Base-by-base conservation (phyloP, 2,797 vertebrate species). In the Thaleichthys pacificus region DNA sequence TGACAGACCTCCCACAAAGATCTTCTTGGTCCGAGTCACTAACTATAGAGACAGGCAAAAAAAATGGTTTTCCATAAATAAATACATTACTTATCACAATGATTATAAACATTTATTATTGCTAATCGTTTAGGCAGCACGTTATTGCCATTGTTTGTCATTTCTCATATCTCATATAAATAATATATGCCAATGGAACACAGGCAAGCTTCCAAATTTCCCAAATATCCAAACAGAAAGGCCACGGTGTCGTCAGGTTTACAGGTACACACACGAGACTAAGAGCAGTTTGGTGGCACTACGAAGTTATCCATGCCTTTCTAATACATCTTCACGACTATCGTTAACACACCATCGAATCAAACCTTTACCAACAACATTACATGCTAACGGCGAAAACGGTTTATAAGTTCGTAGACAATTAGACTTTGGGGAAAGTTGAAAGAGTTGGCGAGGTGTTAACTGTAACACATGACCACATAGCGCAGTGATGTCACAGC, bases 21-120 rank as follows among this genome's bases (percentile, higher is more conserved):
- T 98, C 94, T 99, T 99, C 95, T 99, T 99, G 79, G 97, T 99
- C 88, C 97, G 95, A 84, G 97, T 99, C 93, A 99, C 97, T 91
- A 99, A 93, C 97, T 99, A 93, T 84, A 89, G 89, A n/a, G 32
- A 4, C 26, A 4, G 26, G 4, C 28, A 32, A 22, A 22, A 4
- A 54, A 15, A 30, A 7, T 28, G 1, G 19, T 42, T 42, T 42
- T 42, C 6, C 38, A 47, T 42, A 42, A 3, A 42, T 47, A 47
- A 47, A 14, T 47, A 47, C 42, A 47, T 47, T 47, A 14, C 11
- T 47, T 47, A 28, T 49, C 14, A 49, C 6, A 3, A 26, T 5
- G 65, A 26, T 66, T 42, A 24, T 15, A 42, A 49, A 49, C 5
- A 32, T 32, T 15, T 42, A 66, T 51, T 26, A 8, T n/a, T n/a